These are phyloP conservation scores for Cavia porcellus DNA, from an alignment of 2,113 vertebrate genomes.

Conservation along the genomic window DNA sequence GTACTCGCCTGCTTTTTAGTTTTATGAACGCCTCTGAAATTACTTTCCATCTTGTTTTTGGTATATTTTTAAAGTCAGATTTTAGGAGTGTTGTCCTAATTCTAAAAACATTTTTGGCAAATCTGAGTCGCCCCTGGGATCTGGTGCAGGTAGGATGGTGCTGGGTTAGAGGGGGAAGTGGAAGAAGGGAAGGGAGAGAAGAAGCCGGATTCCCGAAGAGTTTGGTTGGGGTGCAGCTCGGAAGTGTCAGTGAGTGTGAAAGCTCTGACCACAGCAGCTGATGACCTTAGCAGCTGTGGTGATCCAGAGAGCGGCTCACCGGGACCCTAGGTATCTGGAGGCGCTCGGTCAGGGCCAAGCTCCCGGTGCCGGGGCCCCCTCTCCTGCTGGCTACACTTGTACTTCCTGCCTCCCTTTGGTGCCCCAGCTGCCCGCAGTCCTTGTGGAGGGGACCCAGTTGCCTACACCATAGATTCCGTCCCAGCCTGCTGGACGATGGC, in stretches of 20 bases:
- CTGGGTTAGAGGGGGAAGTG: neutral
- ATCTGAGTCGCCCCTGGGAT: neutral
- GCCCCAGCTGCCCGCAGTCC: fast-evolving
- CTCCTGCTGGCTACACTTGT: fast-evolving
- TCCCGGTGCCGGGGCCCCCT: neutral
- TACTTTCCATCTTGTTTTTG: neutral
- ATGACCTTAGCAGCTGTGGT: neutral
- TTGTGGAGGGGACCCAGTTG: neutral
- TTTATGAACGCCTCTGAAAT: conserved; percentile 19
- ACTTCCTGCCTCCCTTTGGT: neutral
- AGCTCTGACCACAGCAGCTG: no score
- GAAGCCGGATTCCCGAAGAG: neutral
- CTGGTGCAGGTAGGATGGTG: neutral
- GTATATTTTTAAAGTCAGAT: conserved; percentile 11
- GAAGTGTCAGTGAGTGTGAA: fast-evolving
- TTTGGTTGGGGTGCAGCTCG: neutral
- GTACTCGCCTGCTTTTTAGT: neutral
- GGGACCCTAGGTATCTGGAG: neutral
- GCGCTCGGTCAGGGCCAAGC: neutral
- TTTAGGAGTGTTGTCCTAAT: conserved; percentile 44
- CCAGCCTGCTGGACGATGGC: neutral
- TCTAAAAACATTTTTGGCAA: neutral
- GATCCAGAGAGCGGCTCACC: neutral
- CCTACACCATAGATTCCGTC: neutral
- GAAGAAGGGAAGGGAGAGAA: no score